Conservation (phyloP, 64 coral and sea anemone species). For the Dendronephthya gigantea region DNA sequence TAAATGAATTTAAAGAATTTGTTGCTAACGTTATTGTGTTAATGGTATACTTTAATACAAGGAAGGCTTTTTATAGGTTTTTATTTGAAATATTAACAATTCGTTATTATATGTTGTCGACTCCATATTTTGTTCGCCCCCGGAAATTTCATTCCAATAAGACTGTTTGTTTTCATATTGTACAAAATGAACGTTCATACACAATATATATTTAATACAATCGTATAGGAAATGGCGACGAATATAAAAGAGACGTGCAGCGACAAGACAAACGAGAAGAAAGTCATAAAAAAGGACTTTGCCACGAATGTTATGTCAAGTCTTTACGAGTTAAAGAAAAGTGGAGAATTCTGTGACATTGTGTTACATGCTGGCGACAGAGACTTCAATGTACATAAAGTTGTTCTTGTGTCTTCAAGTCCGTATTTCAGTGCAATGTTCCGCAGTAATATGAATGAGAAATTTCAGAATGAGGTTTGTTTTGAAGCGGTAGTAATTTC, state of each 20-base stretch:
- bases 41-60: no score
- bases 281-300: slow-evolving; percentile 59
- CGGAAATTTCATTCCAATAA: background rate
- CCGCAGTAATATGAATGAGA: slow-evolving; percentile 75
- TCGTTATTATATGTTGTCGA: no score
- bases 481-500: background rate
- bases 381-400: slow-evolving; percentile 54
- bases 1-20: no score
- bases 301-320: slow-evolving; percentile 48
- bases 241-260: slow-evolving; percentile 38
- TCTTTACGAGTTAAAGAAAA: slow-evolving; percentile 59
- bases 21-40: no score
- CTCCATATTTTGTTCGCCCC: background rate
- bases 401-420: slow-evolving; percentile 71
- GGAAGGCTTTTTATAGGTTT: no score
- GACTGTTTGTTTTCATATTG: no score
- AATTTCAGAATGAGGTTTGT: slow-evolving; percentile 63
- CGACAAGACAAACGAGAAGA: slow-evolving; percentile 22
- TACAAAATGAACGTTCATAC: no score
- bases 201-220: no score
- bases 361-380: slow-evolving; percentile 50
- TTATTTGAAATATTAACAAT: no score
- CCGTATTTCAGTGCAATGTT: slow-evolving; percentile 96
- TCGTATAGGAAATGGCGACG: background rate
- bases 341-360: slow-evolving; percentile 84